phyloP scores from a whole-genome alignment of 2,113 vertebrate genomes.

The Cercopithecus mona region DNA sequence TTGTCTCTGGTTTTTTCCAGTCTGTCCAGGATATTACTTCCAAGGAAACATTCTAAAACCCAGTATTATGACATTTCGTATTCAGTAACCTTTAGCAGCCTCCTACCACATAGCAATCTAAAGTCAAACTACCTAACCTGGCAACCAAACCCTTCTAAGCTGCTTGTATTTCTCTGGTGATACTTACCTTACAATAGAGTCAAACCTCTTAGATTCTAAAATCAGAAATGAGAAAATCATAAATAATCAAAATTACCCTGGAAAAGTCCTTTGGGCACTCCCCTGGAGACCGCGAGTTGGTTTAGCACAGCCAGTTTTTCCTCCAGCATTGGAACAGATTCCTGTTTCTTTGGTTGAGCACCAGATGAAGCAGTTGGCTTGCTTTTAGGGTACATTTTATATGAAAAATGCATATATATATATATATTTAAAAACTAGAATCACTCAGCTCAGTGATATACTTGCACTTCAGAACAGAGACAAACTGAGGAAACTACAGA shows the following conservation, averaged over 20 bases:
- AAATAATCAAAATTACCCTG: constrained; percentile 14
- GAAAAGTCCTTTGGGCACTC: background rate
- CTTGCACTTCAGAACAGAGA: background rate
- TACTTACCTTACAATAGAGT: background rate
- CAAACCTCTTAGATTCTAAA: background rate
- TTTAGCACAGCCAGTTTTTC: background rate
- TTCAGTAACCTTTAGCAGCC: background rate
- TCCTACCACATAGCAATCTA: background rate
- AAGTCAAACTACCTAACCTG: background rate
- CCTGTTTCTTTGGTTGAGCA: constrained; percentile 51
- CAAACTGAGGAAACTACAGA: background rate
- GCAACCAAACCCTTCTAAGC: background rate
- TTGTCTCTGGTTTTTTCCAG: background rate
- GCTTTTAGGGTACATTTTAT: constrained; percentile 47
- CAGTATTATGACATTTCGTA: background rate
- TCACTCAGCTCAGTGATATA: background rate
- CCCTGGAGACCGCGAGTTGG: background rate
- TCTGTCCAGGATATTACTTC: background rate
- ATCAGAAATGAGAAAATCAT: background rate
- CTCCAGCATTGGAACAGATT: background rate
- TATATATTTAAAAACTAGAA: constrained; percentile 50
- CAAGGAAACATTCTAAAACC: background rate
- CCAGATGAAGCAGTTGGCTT: constrained; percentile 44
- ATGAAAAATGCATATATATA: constrained; percentile 49
- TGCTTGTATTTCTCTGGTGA: background rate